Conservation (phyloP, 2,797 vertebrate genomes). For the Falco naumanni region DNA sequence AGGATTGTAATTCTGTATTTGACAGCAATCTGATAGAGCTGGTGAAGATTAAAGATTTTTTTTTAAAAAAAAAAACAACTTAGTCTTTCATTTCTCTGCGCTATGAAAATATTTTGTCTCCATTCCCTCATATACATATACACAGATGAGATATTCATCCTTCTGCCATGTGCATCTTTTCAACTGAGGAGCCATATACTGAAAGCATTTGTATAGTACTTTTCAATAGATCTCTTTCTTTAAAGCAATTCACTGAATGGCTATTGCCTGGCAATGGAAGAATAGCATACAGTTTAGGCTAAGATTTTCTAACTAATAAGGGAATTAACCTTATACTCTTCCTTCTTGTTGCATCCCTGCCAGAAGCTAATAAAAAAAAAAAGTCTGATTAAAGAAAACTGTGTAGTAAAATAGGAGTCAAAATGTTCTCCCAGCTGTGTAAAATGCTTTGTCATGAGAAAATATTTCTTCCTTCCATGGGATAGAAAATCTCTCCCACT, state of each 20-base stretch:
- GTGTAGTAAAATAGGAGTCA: not conserved
- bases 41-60: not conserved
- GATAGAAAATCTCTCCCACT: not conserved
- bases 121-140: not conserved
- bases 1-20: not conserved
- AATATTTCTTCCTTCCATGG: not conserved
- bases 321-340: not conserved
- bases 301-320: not conserved
- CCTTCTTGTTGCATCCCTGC: not conserved
- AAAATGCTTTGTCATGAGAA: conserved; percentile 3
- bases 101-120: not conserved
- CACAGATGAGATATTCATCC: not conserved
- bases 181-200: not conserved
- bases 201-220: not conserved
- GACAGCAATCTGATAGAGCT: not conserved
- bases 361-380: not conserved
- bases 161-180: not conserved
- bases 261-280: not conserved
- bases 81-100: not conserved
- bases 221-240: not conserved
- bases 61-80: not conserved
- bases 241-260: not conserved
- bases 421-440: not conserved
- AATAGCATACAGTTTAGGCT: not conserved
- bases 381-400: not conserved